A percentile compares a stretch with the other conserved stretches of the same genome.
phyloP scores from a whole-genome alignment of 2,113 vertebrate species.

The Corythoichthys haematopterus region DNA sequence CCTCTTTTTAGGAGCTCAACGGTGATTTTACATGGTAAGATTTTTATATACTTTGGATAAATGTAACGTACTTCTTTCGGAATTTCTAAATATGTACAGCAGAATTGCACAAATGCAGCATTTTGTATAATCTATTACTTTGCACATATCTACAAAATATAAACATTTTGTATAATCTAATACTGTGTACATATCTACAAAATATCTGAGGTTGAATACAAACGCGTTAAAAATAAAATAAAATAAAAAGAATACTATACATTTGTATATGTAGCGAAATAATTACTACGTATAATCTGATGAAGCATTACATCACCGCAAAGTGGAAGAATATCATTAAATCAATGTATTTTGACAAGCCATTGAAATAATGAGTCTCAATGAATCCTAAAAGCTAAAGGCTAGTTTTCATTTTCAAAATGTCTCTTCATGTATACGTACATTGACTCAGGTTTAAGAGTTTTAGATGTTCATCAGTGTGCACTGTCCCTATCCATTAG shows the following conservation, averaged over 20 bases:
- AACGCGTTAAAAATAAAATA: background rate
- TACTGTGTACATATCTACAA: background rate
- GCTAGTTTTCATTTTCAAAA: background rate
- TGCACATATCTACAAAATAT: background rate
- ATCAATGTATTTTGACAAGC: background rate
- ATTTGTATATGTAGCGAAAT: background rate
- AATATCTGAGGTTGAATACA: background rate
- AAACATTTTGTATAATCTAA: background rate
- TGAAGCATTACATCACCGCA: background rate
- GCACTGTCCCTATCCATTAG: no score
- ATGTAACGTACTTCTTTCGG: background rate
- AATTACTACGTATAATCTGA: background rate
- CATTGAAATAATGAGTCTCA: background rate
- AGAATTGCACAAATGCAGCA: background rate
- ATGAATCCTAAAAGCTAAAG: no score
- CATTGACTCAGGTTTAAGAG: no score
- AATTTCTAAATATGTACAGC: background rate
- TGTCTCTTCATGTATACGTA: background rate
- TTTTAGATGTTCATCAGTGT: no score
- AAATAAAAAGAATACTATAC: background rate
- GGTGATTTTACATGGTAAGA: constrained; percentile 92
- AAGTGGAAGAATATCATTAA: background rate
- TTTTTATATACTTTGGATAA: background rate
- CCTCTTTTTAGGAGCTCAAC: constrained; percentile 85
- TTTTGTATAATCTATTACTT: background rate